phyloP scores from a whole-genome alignment of 2,888 invertebrate genomes.

The Pardosa pseudoannulata region DNA sequence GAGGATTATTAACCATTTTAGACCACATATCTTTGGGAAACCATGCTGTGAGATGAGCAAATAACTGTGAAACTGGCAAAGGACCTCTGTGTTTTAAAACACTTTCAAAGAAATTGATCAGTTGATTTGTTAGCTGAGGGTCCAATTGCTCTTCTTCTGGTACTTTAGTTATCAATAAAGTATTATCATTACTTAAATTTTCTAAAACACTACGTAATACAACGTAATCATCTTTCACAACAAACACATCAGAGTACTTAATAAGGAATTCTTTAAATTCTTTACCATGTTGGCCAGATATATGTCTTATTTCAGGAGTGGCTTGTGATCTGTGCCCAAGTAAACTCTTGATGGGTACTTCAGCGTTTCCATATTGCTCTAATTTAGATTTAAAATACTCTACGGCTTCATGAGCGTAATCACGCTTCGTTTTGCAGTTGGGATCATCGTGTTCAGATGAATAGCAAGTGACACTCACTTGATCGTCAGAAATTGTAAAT shows the following conservation, averaged over 20 bases:
- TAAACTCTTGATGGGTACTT: slow-evolving; percentile 97
- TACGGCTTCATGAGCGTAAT: slow-evolving; percentile 97
- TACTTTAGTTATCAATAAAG: slow-evolving; percentile 73
- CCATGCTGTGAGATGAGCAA: slow-evolving; percentile 85
- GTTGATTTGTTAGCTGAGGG: slow-evolving; percentile 75
- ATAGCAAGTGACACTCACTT: slow-evolving; percentile 76
- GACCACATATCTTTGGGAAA: slow-evolving; percentile 88
- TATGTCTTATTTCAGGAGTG: slow-evolving; percentile 96
- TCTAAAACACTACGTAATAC: slow-evolving; percentile 81
- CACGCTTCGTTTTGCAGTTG: slow-evolving; percentile 78
- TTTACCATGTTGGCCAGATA: slow-evolving; percentile 94
- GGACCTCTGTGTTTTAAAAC: slow-evolving; percentile 80
- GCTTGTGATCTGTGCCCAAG: slow-evolving; percentile 91
- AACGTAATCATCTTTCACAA: slow-evolving; percentile 89
- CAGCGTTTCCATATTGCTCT: slow-evolving; percentile 95
- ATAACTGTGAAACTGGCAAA: slow-evolving; percentile 90
- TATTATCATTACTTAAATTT: slow-evolving; percentile 73
- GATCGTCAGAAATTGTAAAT: slow-evolving; percentile 94
- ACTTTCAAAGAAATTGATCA: slow-evolving; percentile 74
- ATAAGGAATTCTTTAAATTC: slow-evolving; percentile 93
- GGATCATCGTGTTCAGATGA: slow-evolving; percentile 72
- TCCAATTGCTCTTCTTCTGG: slow-evolving; percentile 75
- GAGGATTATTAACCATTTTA: slow-evolving; percentile 92
- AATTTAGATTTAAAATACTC: slow-evolving; percentile 98
- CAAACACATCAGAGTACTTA: slow-evolving; percentile 90